Base-by-base conservation (phyloP, 2,797 vertebrate species). In the Thaleichthys pacificus region DNA sequence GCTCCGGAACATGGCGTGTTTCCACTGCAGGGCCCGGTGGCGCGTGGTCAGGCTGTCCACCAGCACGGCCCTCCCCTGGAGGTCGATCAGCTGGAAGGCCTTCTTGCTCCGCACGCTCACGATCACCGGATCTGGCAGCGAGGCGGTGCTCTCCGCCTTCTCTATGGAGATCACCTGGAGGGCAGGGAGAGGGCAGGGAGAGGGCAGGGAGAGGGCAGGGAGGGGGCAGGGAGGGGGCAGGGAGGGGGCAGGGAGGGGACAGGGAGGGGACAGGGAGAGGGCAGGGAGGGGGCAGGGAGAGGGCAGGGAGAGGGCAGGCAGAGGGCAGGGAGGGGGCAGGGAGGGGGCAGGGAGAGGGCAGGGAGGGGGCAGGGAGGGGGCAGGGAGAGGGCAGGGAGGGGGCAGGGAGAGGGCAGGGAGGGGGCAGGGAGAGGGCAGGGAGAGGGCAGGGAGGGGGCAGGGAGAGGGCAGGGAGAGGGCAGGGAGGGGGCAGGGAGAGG, bases 1-100 rank as follows among this genome's bases (percentile, higher is more conserved):
- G 69, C 74, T 77, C 68, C 83, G 82, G 49, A 92, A 91, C 82
- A 90, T 4, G 80, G 87, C 84, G 80, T 91, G 87, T 69, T 81
- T 79, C 93, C 92, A 79, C 91, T 96, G 88, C 70, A 95, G 87
- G 30, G 86, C 77, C 62, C 93, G 83, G 6, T 96, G 92, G 12
- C 94, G 88, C 69, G 74, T 67, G 30, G 91, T 93, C 63, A 99
- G 86, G 30, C 80, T 90, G 73, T 96, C 93, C 72, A 97, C 94
- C 89, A 99, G 87, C 81, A 79, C 84, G 3, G 98, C 94, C 5
- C 96, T 82, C 68, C 95, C 92, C 80, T 88, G 90, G 80, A 99
- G 92, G 80, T 98, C 96, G 26, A 99, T 98, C 80, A 99, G 94
- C 92, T 99, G 97, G 89, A 99, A 99, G 17, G 97, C 97, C 60